Evolutionary conservation across 2,797 vertebrate genomes (phyloP), one percentile per base, ranked within the genome.

Genomic region (Takifugu rubripes): DNA sequence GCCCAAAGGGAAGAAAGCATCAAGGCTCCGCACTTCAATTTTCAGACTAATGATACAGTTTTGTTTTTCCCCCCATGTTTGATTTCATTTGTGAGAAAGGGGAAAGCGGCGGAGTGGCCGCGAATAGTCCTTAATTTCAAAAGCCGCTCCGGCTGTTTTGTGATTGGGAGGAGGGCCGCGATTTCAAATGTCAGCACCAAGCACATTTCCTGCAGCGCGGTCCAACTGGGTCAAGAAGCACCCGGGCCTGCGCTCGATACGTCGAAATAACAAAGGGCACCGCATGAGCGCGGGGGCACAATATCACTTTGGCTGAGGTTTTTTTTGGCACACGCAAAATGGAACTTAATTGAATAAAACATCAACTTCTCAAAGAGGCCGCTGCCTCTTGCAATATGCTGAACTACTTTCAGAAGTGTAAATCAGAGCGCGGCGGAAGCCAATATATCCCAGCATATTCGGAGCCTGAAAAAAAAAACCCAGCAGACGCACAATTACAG

Each of bases 121-220:
- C 14, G 11, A 40, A 40, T 14, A 40, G 36, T 10, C 36, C 12
- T 40, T 40, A 40, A 14, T 40, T 40, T 40, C 16, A 21, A 48
- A 11, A 5, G 55, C 24, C 54, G 15, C 68, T 74, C 60, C 42
- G 56, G 56, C 44, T 52, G 53, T 63, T 71, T 63, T 36, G 43
- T 68, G 78, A 76, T 45, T 59, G 42, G 43, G 54, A 70, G 69
- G 70, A 74, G 69, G 66, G 76, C 66, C 70, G 63, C 62, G 66
- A 83, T 83, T 84, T 74, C 66, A 86, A 85, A 85, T 83, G 79
- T 75, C 79, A 58, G 71, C 48, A 5, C 59, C 62, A 59, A 61
- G 74, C 69, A 25, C 52, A 43, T 33, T 61, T 71, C 56, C 54
- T 45, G 53, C 65, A 48, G 67, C 53, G 49, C 36, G 66, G 57